Evolutionary conservation across 2,113 vertebrate genomes (phyloP).

Genomic region (Platysternon megacephalum): DNA sequence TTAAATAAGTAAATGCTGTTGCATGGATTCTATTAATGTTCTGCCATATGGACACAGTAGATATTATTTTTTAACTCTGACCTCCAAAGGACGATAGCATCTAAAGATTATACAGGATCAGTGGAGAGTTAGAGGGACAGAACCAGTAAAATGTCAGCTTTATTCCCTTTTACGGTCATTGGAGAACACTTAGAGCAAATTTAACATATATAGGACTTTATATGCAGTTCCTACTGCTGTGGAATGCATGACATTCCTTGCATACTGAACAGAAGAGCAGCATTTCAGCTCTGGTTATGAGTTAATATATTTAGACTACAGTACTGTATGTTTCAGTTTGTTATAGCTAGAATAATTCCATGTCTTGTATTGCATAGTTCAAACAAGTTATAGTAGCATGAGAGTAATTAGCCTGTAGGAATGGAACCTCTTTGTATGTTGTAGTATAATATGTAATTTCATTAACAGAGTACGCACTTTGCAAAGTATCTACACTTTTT

Average conservation of each 20-base stretch:
- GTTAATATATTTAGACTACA: neutral
- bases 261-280: neutral
- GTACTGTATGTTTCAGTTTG: neutral
- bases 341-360: neutral
- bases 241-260: neutral
- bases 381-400: neutral
- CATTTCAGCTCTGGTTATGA: neutral
- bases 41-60: neutral
- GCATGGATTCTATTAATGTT: neutral
- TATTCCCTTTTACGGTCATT: neutral
- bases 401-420: neutral
- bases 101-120: slow-evolving; percentile 5
- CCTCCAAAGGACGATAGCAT: neutral
- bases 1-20: neutral
- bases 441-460: neutral
- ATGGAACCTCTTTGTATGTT: neutral
- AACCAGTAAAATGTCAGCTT: slow-evolving; percentile 9
- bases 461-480: neutral
- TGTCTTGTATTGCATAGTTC: neutral
- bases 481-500: neutral
- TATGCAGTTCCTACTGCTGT: neutral
- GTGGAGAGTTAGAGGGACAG: neutral
- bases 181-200: neutral
- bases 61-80: neutral
- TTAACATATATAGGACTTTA: neutral